A percentile compares a stretch with the other conserved stretches of the same genome.
phyloP scores from a whole-genome alignment of 2,888 invertebrate genomes.

The Crepidodera aurea region DNA sequence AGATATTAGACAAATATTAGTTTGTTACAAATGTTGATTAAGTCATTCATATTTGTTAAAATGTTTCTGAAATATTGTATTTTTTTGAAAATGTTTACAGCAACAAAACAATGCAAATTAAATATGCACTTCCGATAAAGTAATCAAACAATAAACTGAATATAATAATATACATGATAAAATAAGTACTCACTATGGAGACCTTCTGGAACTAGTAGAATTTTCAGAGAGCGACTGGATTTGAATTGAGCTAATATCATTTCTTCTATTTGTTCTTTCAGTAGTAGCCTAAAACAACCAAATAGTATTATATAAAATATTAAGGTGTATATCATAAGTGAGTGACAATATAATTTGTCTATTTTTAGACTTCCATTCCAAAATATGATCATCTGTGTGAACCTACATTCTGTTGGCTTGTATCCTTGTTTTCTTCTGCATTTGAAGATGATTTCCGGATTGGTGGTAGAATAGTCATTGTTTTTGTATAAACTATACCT shows the following conservation, averaged over 20 bases:
- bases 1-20: too few relatives aligned
- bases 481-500: slow-evolving; percentile 11
- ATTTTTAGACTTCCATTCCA: slow-evolving; percentile 40
- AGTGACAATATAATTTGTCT: slow-evolving; percentile 29
- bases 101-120: too few relatives aligned
- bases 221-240: slow-evolving; percentile 49
- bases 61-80: too few relatives aligned
- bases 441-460: slow-evolving; percentile 53
- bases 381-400: slow-evolving; percentile 29
- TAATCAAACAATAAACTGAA: too few relatives aligned
- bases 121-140: too few relatives aligned
- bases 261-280: slow-evolving; percentile 55
- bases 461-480: slow-evolving; percentile 60
- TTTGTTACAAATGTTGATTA: too few relatives aligned
- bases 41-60: too few relatives aligned
- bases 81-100: too few relatives aligned
- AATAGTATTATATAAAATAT: slow-evolving; percentile 26
- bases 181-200: slow-evolving; percentile 54
- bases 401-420: slow-evolving; percentile 57
- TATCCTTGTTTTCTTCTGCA: slow-evolving; percentile 57
- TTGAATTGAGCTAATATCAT: slow-evolving; percentile 53
- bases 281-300: slow-evolving; percentile 50
- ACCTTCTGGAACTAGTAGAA: slow-evolving; percentile 47
- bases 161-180: too few relatives aligned
- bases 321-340: slow-evolving; percentile 13